A percentile compares a stretch with the other conserved stretches of the same genome.
Evolutionary conservation across 2,888 invertebrate genomes (phyloP).

Genomic region (Drosophila atripex): DNA sequence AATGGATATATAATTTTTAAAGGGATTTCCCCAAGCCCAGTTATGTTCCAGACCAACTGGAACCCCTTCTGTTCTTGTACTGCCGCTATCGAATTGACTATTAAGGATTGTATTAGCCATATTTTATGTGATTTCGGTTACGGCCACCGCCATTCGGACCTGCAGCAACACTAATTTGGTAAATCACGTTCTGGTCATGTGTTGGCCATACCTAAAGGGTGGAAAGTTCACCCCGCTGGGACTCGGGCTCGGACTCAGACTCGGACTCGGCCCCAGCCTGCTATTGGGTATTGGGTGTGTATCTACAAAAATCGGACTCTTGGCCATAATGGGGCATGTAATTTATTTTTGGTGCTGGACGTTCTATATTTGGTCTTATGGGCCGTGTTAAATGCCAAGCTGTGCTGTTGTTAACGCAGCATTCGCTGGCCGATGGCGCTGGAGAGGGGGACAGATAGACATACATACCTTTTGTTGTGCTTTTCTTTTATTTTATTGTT

Average conservation of each 20-base stretch:
- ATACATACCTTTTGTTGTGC: constrained; percentile 22
- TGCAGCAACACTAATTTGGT: constrained; percentile 44
- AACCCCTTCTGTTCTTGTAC: constrained; percentile 10
- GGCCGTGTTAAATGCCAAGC: constrained; percentile 46
- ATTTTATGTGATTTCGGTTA: constrained; percentile 69
- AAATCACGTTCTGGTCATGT: constrained; percentile 39
- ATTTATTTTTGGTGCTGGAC: constrained; percentile 62
- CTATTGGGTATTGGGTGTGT: constrained; percentile 26
- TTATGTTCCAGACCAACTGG: not conserved
- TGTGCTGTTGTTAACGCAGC: constrained; percentile 36
- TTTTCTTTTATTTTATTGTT: constrained; percentile 43
- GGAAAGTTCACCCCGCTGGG: constrained; percentile 4
- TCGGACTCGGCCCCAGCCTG: not conserved
- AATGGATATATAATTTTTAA: not conserved
- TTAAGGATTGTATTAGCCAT: constrained; percentile 71
- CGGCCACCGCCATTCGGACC: constrained; percentile 37
- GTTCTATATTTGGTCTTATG: constrained; percentile 44
- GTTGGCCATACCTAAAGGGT: constrained; percentile 24
- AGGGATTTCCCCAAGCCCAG: not conserved
- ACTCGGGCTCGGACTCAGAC: not conserved
- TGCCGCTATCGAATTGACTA: constrained; percentile 57
- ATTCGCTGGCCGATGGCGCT: not conserved
- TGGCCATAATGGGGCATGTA: constrained; percentile 61
- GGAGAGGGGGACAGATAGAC: not conserved
- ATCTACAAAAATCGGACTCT: constrained; percentile 35